A percentile compares a stretch with the other conserved stretches of the same genome.
Conservation (phyloP, 2,797 vertebrate genomes). For the Sebastiscus albofasciatus region DNA sequence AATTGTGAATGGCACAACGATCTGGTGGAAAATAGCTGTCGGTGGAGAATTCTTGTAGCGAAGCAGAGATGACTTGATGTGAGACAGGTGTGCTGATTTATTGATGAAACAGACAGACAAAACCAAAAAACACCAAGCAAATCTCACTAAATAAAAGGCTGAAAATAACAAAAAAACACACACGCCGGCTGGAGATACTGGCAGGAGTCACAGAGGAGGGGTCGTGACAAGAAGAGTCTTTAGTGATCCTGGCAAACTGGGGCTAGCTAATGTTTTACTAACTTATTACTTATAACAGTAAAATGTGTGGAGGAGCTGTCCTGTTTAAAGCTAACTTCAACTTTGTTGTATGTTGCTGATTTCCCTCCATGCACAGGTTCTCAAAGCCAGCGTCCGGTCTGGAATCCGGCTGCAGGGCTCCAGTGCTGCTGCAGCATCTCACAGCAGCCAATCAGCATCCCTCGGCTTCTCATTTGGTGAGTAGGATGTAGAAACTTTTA, state of each 20-base stretch:
- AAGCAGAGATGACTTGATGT: no score
- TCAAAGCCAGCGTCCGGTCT: slow-evolving; percentile 70
- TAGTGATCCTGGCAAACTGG: background rate
- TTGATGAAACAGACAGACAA: no score
- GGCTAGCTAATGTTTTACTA: background rate
- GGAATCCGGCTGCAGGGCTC: slow-evolving; percentile 79
- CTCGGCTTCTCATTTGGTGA: slow-evolving; percentile 82
- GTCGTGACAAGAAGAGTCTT: background rate
- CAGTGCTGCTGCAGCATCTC: slow-evolving; percentile 55
- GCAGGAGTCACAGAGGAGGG: no score
- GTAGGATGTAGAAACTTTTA: background rate
- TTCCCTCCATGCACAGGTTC: slow-evolving; percentile 49
- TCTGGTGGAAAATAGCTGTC: no score
- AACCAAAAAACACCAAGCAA: no score
- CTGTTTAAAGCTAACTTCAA: background rate
- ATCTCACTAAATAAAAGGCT: no score
- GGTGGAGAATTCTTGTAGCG: no score
- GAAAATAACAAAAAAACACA: no score
- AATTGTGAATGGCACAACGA: no score
- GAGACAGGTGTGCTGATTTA: no score
- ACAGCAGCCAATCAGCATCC: background rate
- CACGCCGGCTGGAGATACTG: no score
- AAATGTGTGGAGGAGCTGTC: background rate
- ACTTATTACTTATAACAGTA: background rate
- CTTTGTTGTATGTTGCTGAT: background rate